Evolutionary conservation across 1,140 invertebrate genomes (phyloP).

Genomic region (Heliconius nattereri): DNA sequence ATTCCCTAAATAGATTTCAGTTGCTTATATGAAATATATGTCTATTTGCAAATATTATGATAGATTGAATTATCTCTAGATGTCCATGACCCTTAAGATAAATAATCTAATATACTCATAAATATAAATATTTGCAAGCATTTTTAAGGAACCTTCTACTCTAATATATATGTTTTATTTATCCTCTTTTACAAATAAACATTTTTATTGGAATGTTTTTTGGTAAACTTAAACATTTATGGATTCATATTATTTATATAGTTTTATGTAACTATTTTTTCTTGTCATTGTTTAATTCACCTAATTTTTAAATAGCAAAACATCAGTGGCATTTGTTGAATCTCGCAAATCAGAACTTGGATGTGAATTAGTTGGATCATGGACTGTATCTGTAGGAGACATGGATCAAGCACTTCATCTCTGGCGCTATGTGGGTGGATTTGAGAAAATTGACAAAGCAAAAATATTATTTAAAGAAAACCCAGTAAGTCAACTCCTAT

Average conservation of each 20-base stretch:
- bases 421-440: constrained; percentile 96
- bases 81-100: constrained; percentile 15
- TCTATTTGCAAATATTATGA: not conserved
- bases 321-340: constrained; percentile 89
- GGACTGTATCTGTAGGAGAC: constrained; percentile 97
- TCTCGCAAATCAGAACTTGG: constrained; percentile 86
- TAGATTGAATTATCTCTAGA: constrained; percentile 5
- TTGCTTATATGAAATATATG: constrained; percentile 17
- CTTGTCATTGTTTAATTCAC: not conserved
- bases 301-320: constrained; percentile 84
- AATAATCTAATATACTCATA: constrained; percentile 17
- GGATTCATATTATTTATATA: not conserved
- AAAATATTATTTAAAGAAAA: constrained; percentile 88
- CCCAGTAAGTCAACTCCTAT: constrained; percentile 79
- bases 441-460: constrained; percentile 91
- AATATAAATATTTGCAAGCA: constrained; percentile 10
- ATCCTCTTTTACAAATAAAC: too few species aligned
- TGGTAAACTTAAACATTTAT: too few species aligned
- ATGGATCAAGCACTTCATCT: constrained; percentile 98
- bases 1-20: constrained; percentile 60
- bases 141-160: not conserved
- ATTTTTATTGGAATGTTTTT: too few species aligned
- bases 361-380: constrained; percentile 90
- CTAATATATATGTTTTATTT: not conserved
- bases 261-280: not conserved